phyloP scores from a whole-genome alignment of 1,140 invertebrate species.

The Drosophila willistoni region DNA sequence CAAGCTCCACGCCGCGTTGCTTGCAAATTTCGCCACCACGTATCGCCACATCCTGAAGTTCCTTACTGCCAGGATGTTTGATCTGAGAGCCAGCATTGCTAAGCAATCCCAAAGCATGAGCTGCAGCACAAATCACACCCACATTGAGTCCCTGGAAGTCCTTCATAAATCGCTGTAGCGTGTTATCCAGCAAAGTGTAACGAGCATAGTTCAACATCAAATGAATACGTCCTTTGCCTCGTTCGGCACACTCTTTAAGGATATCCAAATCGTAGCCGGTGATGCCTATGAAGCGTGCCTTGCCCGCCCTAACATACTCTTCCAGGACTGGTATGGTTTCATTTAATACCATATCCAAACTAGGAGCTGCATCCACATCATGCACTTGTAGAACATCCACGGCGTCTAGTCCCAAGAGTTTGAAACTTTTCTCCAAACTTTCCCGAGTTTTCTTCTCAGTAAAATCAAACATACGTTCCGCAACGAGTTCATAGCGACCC shows the following conservation, averaged over 20 bases:
- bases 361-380: conserved; percentile 64
- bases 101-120: conserved; percentile 92
- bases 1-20: conserved; percentile 88
- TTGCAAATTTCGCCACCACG: conserved; percentile 87
- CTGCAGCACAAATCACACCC: conserved; percentile 93
- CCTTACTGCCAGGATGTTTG: conserved; percentile 93
- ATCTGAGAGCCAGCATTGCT: conserved; percentile 88
- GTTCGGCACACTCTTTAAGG: conserved; percentile 89
- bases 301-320: conserved; percentile 88
- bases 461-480: conserved; percentile 93
- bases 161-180: conserved; percentile 88
- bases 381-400: conserved; percentile 94
- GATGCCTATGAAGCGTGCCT: conserved; percentile 92
- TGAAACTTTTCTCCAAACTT: conserved; percentile 91
- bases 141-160: conserved; percentile 89
- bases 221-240: conserved; percentile 84
- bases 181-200: conserved; percentile 92
- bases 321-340: conserved; percentile 94
- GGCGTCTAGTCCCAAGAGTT: conserved; percentile 90
- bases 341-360: conserved; percentile 90
- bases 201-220: conserved; percentile 91
- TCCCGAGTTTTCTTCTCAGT: conserved; percentile 88
- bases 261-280: conserved; percentile 93
- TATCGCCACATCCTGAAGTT: conserved; percentile 87
- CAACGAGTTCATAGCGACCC: conserved; percentile 91